Evolutionary conservation across 2,888 invertebrate genomes (phyloP).

Genomic region (Diarsia mendica): DNA sequence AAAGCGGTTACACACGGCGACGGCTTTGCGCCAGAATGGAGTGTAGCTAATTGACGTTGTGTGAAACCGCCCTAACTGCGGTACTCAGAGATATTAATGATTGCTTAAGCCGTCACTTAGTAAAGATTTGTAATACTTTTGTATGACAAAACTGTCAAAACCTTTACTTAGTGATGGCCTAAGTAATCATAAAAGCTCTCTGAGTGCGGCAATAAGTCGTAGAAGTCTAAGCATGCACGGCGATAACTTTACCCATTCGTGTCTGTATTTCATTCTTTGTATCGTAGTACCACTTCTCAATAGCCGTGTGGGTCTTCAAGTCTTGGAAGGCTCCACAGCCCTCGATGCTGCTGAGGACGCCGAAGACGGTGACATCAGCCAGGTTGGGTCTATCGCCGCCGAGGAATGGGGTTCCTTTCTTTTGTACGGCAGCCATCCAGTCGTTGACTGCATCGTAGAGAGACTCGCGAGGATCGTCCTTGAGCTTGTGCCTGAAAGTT

Average conservation of each 20-base stretch:
- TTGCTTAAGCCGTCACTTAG: no score
- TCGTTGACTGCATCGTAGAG: constrained; percentile 96
- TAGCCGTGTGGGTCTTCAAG: constrained; percentile 92
- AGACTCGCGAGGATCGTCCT: constrained; percentile 96
- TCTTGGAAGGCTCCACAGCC: constrained; percentile 97
- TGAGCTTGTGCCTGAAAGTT: constrained; percentile 93
- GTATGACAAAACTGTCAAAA: no score
- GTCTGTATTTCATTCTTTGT: constrained; percentile 92
- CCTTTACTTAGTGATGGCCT: no score
- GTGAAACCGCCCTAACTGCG: neutral
- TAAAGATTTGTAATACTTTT: no score
- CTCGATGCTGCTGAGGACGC: constrained; percentile 97
- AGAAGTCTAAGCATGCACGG: constrained; percentile 63
- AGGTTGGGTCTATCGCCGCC: constrained; percentile 97
- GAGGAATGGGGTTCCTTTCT: constrained; percentile 93
- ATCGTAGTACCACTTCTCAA: constrained; percentile 94
- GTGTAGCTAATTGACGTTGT: neutral
- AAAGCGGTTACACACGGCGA: constrained; percentile 15
- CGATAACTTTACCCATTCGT: constrained; percentile 89
- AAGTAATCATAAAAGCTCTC: no score
- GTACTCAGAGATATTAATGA: no score
- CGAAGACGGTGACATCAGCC: constrained; percentile 97
- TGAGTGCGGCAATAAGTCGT: neutral
- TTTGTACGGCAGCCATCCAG: constrained; percentile 94
- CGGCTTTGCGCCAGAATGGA: neutral